phyloP scores from a whole-genome alignment of 2,113 vertebrate genomes.

The Diadophis punctatus region DNA sequence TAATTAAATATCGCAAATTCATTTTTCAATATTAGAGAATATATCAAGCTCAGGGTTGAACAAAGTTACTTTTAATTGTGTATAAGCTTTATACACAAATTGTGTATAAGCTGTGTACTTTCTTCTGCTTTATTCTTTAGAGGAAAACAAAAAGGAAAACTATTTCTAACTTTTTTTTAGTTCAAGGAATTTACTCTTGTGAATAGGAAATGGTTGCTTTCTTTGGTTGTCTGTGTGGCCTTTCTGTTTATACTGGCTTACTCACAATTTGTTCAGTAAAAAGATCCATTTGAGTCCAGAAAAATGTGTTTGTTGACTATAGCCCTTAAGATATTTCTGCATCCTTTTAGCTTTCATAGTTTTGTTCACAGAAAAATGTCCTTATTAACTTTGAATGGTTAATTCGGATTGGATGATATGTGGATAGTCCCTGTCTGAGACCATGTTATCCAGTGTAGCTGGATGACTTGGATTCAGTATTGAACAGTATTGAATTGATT shows the following conservation, averaged over 20 bases:
- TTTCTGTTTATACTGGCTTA: slow-evolving; percentile 37
- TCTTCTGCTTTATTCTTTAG: slow-evolving; percentile 17
- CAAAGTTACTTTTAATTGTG: not conserved
- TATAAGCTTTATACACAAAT: slow-evolving; percentile 4
- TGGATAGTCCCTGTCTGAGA: slow-evolving; percentile 1
- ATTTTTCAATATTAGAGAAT: not conserved
- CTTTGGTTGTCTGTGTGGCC: not conserved
- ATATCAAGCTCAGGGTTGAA: not conserved
- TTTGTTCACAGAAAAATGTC: slow-evolving; percentile 24
- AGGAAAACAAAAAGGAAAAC: not conserved
- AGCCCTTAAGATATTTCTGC: slow-evolving; percentile 18
- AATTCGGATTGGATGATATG: not conserved
- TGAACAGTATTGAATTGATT: slow-evolving; percentile 33
- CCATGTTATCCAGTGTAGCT: slow-evolving; percentile 26
- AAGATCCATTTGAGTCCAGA: slow-evolving; percentile 37
- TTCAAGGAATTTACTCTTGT: slow-evolving; percentile 18
- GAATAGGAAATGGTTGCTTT: not conserved
- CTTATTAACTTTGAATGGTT: not conserved
- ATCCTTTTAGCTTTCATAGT: slow-evolving; percentile 26
- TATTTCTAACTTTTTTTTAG: slow-evolving; percentile 22
- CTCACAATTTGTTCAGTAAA: not conserved
- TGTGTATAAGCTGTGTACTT: not conserved
- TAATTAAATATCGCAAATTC: not conserved
- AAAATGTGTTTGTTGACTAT: slow-evolving; percentile 31
- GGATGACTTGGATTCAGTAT: slow-evolving; percentile 23